phyloP scores from a whole-genome alignment of 1,140 invertebrate species.

The Oryzaephilus surinamensis region DNA sequence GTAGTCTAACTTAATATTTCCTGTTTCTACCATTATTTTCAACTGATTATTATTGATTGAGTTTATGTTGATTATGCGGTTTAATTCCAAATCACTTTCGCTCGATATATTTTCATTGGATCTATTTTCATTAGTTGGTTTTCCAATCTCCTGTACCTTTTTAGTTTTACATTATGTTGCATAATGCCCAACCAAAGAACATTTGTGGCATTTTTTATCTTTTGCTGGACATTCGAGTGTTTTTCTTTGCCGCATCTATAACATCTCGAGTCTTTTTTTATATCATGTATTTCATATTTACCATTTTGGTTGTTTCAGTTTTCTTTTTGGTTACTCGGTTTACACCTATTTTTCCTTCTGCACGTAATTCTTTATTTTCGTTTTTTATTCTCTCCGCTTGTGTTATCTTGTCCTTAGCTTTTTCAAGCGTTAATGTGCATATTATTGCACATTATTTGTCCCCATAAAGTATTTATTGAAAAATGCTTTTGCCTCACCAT shows the following conservation, averaged over 20 bases:
- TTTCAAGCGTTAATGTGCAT: slow-evolving; percentile 24
- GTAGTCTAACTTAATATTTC: background rate
- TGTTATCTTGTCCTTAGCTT: background rate
- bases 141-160: too few relatives aligned
- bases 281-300: background rate
- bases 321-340: background rate
- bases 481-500: too few relatives aligned
- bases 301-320: background rate
- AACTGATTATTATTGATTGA: too few relatives aligned
- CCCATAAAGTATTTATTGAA: too few relatives aligned
- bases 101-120: too few relatives aligned
- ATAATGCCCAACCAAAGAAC: background rate
- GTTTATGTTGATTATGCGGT: too few relatives aligned
- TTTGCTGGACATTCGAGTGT: background rate
- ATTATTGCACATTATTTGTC: too few relatives aligned
- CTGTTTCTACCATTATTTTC: background rate
- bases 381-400: slow-evolving; percentile 2
- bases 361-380: slow-evolving; percentile 1
- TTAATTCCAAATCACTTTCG: too few relatives aligned
- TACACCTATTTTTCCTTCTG: background rate
- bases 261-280: too few relatives aligned
- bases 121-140: too few relatives aligned
- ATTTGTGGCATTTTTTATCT: background rate
- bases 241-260: background rate
- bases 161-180: slow-evolving; percentile 1